Evolutionary conservation across 2,113 vertebrate genomes (phyloP).

Genomic region (Cyprinodon brontotheroides): DNA sequence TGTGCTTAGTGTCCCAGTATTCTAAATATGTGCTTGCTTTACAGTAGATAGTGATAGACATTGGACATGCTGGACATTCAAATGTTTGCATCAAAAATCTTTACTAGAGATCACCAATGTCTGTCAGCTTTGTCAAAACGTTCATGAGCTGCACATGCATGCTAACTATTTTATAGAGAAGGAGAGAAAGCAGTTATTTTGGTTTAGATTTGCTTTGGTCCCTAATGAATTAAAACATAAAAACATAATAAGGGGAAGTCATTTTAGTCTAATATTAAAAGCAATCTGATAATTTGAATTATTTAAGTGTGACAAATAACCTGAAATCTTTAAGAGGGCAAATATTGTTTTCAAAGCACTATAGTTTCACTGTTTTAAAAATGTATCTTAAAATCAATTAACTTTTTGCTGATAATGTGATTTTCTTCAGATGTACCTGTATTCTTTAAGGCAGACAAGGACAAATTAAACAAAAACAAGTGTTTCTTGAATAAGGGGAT

Average conservation of each 20-base stretch:
- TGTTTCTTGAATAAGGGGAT: conserved; percentile 15
- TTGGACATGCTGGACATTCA: conserved; percentile 10
- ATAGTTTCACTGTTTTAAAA: not conserved
- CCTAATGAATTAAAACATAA: not conserved
- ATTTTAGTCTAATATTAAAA: not conserved
- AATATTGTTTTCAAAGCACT: not conserved
- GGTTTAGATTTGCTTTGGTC: not conserved
- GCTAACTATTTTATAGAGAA: not conserved
- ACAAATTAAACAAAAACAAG: conserved; percentile 2
- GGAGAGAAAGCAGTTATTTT: not conserved
- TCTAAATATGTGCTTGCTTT: conserved; percentile 37
- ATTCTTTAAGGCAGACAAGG: not conserved
- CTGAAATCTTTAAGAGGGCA: not conserved
- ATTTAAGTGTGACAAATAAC: not conserved
- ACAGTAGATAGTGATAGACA: conserved; percentile 19
- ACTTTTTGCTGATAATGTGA: not conserved
- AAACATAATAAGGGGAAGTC: not conserved
- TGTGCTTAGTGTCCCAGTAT: conserved; percentile 47
- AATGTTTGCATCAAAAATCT: conserved; percentile 8
- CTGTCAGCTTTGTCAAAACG: not conserved
- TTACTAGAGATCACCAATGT: not conserved
- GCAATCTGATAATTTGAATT: not conserved
- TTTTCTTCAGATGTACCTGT: not conserved
- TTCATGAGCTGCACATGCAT: conserved; percentile 2
- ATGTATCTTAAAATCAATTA: not conserved